phyloP scores from a whole-genome alignment of 2,113 vertebrate genomes.

The Rhombomys opimus region DNA sequence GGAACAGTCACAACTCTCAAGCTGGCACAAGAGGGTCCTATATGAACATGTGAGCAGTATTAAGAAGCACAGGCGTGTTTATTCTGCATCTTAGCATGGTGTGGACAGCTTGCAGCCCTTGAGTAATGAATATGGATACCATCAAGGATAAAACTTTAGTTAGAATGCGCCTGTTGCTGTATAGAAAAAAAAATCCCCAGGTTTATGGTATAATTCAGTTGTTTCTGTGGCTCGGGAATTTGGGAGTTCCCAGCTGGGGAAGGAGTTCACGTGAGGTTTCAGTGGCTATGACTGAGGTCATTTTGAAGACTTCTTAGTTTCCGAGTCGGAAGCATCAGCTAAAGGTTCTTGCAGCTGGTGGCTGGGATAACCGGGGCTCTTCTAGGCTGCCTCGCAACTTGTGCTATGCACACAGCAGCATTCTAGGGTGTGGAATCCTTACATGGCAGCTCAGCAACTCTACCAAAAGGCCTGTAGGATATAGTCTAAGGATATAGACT shows the following conservation, averaged over 20 bases:
- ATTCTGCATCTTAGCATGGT: slow-evolving; percentile 19
- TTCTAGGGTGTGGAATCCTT: not conserved
- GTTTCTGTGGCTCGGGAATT: not conserved
- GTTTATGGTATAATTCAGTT: not conserved
- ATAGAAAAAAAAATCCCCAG: not conserved
- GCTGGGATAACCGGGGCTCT: not conserved
- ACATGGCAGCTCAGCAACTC: not conserved
- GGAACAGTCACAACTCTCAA: slow-evolving; percentile 9
- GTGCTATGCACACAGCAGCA: not conserved
- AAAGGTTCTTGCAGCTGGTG: not conserved
- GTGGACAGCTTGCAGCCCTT: slow-evolving; percentile 4
- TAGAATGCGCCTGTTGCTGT: not conserved
- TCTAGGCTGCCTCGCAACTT: not conserved
- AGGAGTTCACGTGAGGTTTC: not conserved
- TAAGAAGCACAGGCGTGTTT: slow-evolving; percentile 17
- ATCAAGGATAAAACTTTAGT: slow-evolving; percentile 11
- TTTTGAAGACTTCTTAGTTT: not conserved
- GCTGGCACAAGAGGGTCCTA: not conserved
- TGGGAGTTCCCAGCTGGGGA: not conserved
- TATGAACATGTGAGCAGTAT: not conserved
- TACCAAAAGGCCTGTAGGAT: not conserved
- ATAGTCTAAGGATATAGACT: not conserved
- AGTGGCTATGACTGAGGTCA: not conserved
- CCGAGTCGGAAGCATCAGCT: not conserved
- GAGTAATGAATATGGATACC: slow-evolving; percentile 8